phyloP scores from a whole-genome alignment of 2,113 vertebrate genomes.

The Abramis brama region DNA sequence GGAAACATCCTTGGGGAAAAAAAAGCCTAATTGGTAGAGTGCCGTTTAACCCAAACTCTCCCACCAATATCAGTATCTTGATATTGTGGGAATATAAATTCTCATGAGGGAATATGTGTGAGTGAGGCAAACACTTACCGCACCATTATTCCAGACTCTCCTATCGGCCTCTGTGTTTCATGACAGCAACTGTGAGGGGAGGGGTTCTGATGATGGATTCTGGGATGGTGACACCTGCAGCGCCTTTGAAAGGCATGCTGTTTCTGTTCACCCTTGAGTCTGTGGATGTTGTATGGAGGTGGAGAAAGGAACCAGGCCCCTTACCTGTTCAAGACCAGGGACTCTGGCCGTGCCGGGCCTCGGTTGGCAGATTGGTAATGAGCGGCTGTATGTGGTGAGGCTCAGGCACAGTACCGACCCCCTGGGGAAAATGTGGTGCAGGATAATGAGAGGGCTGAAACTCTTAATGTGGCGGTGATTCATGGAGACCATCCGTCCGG shows the following conservation, averaged over 20 bases:
- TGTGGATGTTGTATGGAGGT: constrained; percentile 53
- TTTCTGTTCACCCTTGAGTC: constrained; percentile 51
- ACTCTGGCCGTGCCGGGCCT: constrained; percentile 83
- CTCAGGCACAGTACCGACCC: constrained; percentile 80
- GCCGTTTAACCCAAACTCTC: constrained; percentile 61
- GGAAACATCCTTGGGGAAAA: constrained; percentile 58
- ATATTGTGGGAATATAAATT: constrained; percentile 63
- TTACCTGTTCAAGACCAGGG: constrained; percentile 87
- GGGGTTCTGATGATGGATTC: constrained; percentile 47
- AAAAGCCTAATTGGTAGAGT: constrained; percentile 59
- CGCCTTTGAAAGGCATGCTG: constrained; percentile 54
- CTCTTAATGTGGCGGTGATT: constrained; percentile 87
- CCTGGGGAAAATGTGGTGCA: constrained; percentile 83
- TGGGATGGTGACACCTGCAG: constrained; percentile 57
- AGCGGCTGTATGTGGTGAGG: constrained; percentile 85
- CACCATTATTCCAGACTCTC: constrained; percentile 79
- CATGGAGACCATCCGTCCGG: constrained; percentile 87
- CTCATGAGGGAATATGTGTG: constrained; percentile 81
- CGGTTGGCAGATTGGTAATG: constrained; percentile 87
- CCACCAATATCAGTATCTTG: constrained; percentile 87
- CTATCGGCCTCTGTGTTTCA: constrained; percentile 44
- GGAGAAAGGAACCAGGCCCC: constrained; percentile 70
- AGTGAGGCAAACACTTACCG: constrained; percentile 83
- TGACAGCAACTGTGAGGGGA: constrained; percentile 51
- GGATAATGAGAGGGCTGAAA: constrained; percentile 85